phyloP scores from a whole-genome alignment of 2,888 invertebrate species.

The Stenotaenia linearis region DNA sequence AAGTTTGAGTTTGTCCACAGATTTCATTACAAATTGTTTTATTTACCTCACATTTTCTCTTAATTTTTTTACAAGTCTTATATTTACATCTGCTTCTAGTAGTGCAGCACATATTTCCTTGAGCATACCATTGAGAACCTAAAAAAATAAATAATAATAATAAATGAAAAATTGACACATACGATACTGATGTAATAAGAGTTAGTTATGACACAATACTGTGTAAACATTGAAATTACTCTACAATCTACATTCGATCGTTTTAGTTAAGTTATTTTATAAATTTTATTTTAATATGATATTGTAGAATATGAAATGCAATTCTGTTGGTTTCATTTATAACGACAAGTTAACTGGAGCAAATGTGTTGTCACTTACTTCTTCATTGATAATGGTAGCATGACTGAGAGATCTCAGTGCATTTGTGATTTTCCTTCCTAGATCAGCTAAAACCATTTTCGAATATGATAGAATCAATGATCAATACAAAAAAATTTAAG shows the following conservation, averaged over 20 bases:
- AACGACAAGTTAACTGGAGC: too few relatives aligned
- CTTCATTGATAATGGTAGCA: conserved; percentile 97
- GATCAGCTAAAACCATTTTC: conserved; percentile 97
- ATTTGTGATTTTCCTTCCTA: conserved; percentile 98
- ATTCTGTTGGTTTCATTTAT: too few relatives aligned
- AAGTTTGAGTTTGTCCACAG: too few relatives aligned
- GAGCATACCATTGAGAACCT: conserved; percentile 98
- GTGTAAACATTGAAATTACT: too few relatives aligned
- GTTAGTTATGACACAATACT: too few relatives aligned
- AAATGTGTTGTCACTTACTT: conserved; percentile 56
- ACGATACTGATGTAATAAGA: too few relatives aligned
- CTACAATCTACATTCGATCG: background rate
- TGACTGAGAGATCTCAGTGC: conserved; percentile 95
- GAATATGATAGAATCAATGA: background rate
- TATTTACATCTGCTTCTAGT: conserved; percentile 93
- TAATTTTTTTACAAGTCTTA: conserved; percentile 86
- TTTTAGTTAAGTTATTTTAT: background rate
- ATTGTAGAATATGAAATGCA: too few relatives aligned
- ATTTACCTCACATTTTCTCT: conserved; percentile 82
- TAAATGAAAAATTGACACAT: background rate
- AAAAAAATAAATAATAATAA: conserved; percentile 40
- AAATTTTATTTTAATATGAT: too few relatives aligned
- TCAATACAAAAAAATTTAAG: background rate
- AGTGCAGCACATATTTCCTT: conserved; percentile 97
- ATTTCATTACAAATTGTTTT: too few relatives aligned